A percentile compares a stretch with the other conserved stretches of the same genome.
phyloP scores from a whole-genome alignment of 2,113 vertebrate species.

The Ochotona curzoniae region DNA sequence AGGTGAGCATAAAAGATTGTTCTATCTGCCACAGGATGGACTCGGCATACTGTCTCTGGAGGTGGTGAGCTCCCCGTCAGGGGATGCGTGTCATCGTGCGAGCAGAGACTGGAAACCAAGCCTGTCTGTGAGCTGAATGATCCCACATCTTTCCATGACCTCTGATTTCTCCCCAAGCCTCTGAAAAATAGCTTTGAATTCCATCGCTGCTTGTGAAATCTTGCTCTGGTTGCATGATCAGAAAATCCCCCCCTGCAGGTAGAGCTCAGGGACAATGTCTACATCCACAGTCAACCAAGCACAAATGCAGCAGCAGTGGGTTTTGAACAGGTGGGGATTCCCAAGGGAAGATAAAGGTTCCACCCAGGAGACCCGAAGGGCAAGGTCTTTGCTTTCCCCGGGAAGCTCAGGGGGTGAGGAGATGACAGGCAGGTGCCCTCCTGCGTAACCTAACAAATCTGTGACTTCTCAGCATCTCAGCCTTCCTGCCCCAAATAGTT shows the following conservation, averaged over 20 bases:
- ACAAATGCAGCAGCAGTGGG: constrained; percentile 44
- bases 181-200: constrained; percentile 51
- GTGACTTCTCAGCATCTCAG: background rate
- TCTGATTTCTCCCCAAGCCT: constrained; percentile 52
- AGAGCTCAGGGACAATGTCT: constrained; percentile 42
- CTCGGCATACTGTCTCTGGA: background rate
- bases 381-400: constrained; percentile 38
- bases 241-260: constrained; percentile 6
- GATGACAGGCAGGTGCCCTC: constrained; percentile 30
- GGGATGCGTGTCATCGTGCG: background rate
- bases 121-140: background rate
- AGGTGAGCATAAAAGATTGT: background rate
- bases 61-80: background rate
- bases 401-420: constrained; percentile 45
- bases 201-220: constrained; percentile 4
- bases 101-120: background rate
- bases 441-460: background rate
- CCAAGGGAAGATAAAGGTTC: constrained; percentile 41
- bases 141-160: background rate
- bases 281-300: background rate
- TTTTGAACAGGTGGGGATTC: constrained; percentile 44
- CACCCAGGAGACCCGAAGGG: background rate
- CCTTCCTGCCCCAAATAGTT: constrained; percentile 37
- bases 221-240: constrained; percentile 32
- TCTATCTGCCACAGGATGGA: background rate